These are phyloP conservation scores for Indicator indicator DNA, from an alignment of 2,113 vertebrate species.

Conservation along the genomic window DNA sequence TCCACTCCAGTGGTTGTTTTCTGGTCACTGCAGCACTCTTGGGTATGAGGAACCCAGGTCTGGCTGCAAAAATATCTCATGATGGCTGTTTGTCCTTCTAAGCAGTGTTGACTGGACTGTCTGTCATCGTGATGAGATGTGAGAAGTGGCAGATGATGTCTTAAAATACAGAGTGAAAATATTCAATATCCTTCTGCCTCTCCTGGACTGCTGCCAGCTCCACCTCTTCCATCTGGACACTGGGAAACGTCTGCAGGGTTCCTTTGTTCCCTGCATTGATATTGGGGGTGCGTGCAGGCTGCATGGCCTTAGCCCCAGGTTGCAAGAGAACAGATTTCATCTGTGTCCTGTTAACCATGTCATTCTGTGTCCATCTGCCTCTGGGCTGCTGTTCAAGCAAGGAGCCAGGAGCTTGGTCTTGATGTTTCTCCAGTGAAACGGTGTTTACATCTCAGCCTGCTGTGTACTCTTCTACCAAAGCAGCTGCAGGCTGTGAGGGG, in stretches of 20 bases:
- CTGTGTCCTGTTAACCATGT: neutral
- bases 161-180: conserved; percentile 49
- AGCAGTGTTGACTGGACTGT: neutral
- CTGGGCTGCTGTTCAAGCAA: too few species aligned
- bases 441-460: fast-evolving
- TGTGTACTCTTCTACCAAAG: neutral
- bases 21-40: neutral
- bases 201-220: neutral
- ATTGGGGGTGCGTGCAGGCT: fast-evolving
- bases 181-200: neutral
- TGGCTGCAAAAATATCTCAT: neutral
- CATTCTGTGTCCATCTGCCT: neutral
- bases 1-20: neutral
- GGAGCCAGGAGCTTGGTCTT: neutral
- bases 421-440: neutral
- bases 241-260: neutral
- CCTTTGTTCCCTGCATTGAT: neutral
- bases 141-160: conserved; percentile 33
- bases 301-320: neutral
- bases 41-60: neutral
- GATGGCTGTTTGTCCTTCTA: neutral
- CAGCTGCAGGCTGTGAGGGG: fast-evolving
- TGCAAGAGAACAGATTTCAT: neutral
- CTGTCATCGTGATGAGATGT: neutral
- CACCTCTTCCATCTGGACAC: neutral